These are phyloP conservation scores for Elephantulus edwardii DNA, from an alignment of 2,113 vertebrate species.

Conservation along the genomic window DNA sequence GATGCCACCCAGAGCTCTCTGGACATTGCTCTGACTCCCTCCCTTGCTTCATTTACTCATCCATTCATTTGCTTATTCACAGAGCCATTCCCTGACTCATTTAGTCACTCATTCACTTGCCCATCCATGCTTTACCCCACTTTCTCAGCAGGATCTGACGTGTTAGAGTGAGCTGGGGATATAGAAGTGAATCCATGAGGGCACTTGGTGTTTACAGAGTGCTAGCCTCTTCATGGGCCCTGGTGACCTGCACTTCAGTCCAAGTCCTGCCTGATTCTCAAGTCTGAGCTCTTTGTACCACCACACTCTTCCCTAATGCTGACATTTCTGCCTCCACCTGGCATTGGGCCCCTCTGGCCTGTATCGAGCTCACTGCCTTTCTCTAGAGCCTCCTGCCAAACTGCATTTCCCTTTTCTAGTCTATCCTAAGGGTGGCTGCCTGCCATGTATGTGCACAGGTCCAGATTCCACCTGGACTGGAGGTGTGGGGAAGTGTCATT, in stretches of 20 bases:
- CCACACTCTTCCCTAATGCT: background rate
- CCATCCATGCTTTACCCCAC: background rate
- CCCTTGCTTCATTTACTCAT: background rate
- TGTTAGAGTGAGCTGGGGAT: background rate
- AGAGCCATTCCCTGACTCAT: background rate
- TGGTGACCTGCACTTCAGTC: fast-evolving
- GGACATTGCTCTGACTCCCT: too few relatives aligned
- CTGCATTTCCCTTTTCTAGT: background rate
- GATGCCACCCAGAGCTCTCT: background rate
- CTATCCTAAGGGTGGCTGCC: background rate
- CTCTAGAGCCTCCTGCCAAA: background rate
- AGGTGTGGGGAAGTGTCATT: background rate
- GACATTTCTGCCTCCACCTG: too few relatives aligned
- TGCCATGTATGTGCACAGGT: fast-evolving
- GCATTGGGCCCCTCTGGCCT: background rate
- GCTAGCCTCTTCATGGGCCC: background rate
- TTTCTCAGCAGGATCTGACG: background rate
- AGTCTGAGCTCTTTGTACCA: background rate
- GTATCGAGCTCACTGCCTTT: background rate
- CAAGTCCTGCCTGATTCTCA: background rate
- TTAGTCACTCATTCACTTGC: background rate
- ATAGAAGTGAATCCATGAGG: fast-evolving
- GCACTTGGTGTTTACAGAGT: fast-evolving
- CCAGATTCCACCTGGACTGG: background rate
- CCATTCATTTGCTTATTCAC: background rate